phyloP scores from a whole-genome alignment of 2,888 invertebrate genomes.

The Acanthosepion lycidas region DNA sequence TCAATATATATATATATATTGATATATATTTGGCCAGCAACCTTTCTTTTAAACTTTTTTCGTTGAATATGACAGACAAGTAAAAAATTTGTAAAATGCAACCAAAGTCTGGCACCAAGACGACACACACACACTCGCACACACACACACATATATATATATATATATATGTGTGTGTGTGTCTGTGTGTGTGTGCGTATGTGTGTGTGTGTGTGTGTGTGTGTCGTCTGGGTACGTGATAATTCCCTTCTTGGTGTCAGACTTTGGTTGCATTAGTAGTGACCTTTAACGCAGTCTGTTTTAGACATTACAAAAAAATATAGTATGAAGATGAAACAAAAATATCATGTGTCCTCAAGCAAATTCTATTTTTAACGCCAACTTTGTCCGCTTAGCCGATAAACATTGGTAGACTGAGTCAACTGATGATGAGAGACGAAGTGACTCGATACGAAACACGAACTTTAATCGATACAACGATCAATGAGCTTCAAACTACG shows the following conservation, averaged over 20 bases:
- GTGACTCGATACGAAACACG: not conserved
- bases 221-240: not conserved
- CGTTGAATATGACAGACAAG: too few relatives aligned
- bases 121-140: not conserved
- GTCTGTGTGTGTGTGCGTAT: not conserved
- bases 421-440: not conserved
- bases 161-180: too few relatives aligned
- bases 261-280: not conserved
- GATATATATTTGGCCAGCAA: too few relatives aligned
- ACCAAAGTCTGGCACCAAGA: too few relatives aligned
- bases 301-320: too few relatives aligned
- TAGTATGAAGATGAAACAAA: not conserved
- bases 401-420: not conserved
- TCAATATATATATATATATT: too few relatives aligned
- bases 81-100: too few relatives aligned
- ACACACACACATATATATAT: not conserved
- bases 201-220: not conserved
- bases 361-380: not conserved
- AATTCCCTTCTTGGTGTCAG: too few relatives aligned
- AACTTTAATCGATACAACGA: not conserved
- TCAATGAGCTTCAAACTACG: not conserved
- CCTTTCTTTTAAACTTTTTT: too few relatives aligned
- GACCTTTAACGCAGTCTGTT: not conserved
- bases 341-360: not conserved
- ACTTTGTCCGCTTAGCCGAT: not conserved